Conservation (phyloP, 2,113 vertebrate species). For the Myotis brandtii region DNA sequence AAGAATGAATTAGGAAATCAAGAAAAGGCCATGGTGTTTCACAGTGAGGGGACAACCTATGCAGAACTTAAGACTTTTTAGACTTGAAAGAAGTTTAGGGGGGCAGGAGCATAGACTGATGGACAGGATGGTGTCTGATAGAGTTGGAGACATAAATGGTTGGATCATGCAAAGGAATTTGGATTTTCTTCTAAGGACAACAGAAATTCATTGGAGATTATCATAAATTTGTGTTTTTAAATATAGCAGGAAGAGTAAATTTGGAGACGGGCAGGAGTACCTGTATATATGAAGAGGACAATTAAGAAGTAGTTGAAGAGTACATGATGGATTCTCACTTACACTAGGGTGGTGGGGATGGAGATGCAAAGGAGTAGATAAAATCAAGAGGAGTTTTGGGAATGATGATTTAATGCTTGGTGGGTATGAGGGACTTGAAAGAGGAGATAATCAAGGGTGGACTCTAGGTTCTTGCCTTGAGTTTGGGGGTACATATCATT, state of each 20-base stretch:
- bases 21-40: not conserved
- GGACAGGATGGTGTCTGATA: not conserved
- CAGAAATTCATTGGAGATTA: not conserved
- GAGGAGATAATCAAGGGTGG: conserved; percentile 43
- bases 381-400: not conserved
- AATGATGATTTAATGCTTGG: not conserved
- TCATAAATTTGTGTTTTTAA: conserved; percentile 50
- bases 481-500: not conserved
- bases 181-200: not conserved
- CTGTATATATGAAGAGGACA: not conserved
- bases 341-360: not conserved
- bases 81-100: conserved; percentile 48
- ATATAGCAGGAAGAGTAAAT: not conserved
- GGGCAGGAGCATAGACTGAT: not conserved
- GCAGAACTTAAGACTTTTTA: conserved; percentile 22
- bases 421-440: not conserved
- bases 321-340: conserved; percentile 1
- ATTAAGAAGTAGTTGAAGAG: conserved; percentile 43
- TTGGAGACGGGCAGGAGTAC: not conserved
- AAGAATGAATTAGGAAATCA: conserved; percentile 19
- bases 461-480: conserved; percentile 13
- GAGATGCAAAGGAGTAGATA: conserved; percentile 22
- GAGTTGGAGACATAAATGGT: not conserved
- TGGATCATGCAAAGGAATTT: conserved; percentile 26
- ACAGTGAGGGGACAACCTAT: not conserved